Percentiles rank a stretch among this genome's conserved stretches.
These are phyloP conservation scores for Cecropterus lyciades DNA, from an alignment of 1,140 invertebrate species.

Conservation along the genomic window DNA sequence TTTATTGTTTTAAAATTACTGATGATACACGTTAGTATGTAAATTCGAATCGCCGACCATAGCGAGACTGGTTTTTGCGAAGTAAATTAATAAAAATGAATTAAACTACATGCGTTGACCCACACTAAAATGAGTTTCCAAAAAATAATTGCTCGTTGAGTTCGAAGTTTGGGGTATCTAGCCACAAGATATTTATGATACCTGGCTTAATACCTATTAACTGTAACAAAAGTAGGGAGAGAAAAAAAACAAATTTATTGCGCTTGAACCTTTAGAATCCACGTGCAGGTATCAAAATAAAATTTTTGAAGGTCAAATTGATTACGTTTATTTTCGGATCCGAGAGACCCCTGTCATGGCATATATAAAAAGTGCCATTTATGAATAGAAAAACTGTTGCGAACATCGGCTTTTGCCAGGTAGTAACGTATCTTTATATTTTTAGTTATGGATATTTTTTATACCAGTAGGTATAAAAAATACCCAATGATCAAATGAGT, in stretches of 20 bases:
- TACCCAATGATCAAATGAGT: no score
- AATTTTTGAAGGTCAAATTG: constrained; percentile 15
- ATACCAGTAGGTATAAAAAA: no score
- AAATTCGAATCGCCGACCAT: constrained; percentile 15
- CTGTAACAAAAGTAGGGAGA: neutral
- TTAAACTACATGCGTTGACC: constrained; percentile 11
- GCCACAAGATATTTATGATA: neutral
- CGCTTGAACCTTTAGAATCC: neutral
- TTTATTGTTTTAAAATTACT: constrained; percentile 14
- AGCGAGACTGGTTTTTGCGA: constrained; percentile 6
- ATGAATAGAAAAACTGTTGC: constrained; percentile 10
- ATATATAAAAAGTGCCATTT: constrained; percentile 10
- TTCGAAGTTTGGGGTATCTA: neutral
- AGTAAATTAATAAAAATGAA: constrained; percentile 11
- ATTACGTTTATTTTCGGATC: neutral
- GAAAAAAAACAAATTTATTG: constrained; percentile 21
- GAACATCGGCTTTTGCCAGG: neutral
- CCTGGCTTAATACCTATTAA: constrained; percentile 3
- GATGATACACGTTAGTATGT: constrained; percentile 2
- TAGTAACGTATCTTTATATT: no score
- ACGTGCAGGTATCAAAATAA: constrained; percentile 17
- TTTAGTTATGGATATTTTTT: no score
- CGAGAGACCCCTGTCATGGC: constrained; percentile 1
- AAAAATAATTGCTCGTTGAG: constrained; percentile 1
- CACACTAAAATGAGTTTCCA: constrained; percentile 7